Evolutionary conservation across 2,888 invertebrate genomes (phyloP).

Genomic region (Spodoptera littoralis): DNA sequence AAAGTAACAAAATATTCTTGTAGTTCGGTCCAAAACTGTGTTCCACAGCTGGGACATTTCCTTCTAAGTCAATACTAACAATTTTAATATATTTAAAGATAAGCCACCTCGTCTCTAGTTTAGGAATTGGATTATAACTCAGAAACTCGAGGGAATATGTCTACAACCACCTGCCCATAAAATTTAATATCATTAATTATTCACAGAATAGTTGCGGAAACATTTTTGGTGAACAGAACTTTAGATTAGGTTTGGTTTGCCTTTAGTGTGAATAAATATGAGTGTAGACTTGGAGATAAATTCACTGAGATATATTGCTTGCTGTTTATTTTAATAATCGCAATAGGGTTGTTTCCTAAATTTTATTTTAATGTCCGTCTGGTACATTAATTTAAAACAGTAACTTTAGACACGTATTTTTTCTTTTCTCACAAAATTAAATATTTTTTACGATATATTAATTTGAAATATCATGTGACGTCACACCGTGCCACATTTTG

Average conservation of each 20-base stretch:
- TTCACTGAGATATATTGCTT: no score
- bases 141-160: constrained; percentile 24
- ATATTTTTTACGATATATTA: no score
- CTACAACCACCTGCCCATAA: constrained; percentile 46
- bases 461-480: no score
- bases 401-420: no score
- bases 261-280: constrained; percentile 13
- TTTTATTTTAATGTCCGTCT: no score
- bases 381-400: no score
- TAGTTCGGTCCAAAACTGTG: no score
- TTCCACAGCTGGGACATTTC: constrained; percentile 6
- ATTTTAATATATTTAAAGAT: constrained; percentile 42
- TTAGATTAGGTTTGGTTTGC: constrained; percentile 22
- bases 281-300: not conserved
- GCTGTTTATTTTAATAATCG: no score
- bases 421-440: no score
- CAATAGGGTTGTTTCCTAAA: no score
- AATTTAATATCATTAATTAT: constrained; percentile 50
- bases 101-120: constrained; percentile 41
- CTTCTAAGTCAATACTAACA: constrained; percentile 37
- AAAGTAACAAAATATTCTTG: no score
- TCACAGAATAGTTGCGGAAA: constrained; percentile 37
- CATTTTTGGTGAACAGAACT: constrained; percentile 36
- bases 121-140: constrained; percentile 44
- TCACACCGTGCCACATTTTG: no score